A percentile compares a stretch with the other conserved stretches of the same genome.
Conservation (phyloP, 2,113 vertebrate genomes). For the Melanostigma gelatinosum region DNA sequence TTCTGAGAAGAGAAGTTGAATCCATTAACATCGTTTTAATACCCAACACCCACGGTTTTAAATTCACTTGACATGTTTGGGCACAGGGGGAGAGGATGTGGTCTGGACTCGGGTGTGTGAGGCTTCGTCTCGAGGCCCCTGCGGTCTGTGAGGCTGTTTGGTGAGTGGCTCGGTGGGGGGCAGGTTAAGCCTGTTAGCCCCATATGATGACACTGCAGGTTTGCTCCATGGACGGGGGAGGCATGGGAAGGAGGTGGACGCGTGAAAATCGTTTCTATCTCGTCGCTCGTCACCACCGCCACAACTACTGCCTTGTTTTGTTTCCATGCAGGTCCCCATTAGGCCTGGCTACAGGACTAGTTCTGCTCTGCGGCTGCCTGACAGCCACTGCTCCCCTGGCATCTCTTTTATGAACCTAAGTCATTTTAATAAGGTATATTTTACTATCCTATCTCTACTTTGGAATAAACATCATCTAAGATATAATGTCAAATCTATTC, state of each 20-base stretch:
- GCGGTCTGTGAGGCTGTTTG: constrained; percentile 40
- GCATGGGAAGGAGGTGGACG: constrained; percentile 19
- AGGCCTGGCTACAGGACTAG: constrained; percentile 47
- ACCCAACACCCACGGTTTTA: constrained; percentile 30
- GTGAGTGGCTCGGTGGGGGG: constrained; percentile 52
- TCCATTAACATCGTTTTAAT: constrained; percentile 43
- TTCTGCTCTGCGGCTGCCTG: constrained; percentile 48
- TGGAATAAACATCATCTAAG: constrained; percentile 68
- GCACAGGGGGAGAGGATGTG: constrained; percentile 21
- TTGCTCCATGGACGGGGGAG: constrained; percentile 3
- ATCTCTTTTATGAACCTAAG: constrained; percentile 65
- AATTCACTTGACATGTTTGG: constrained; percentile 50
- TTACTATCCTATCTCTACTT: constrained; percentile 64
- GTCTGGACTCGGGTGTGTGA: constrained; percentile 31
- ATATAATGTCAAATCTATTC: constrained; percentile 51
- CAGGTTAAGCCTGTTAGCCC: constrained; percentile 67
- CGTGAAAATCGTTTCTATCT: constrained; percentile 39
- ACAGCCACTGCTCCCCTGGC: constrained; percentile 66
- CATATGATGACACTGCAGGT: constrained; percentile 49
- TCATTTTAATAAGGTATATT: constrained; percentile 74
- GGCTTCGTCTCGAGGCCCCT: constrained; percentile 32
- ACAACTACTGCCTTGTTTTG: constrained; percentile 2
- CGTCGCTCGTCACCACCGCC: constrained; percentile 13
- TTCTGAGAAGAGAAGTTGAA: constrained; percentile 13
- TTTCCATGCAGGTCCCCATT: constrained; percentile 55